Evolutionary conservation across 2,797 vertebrate species (phyloP).

Genomic region (Gadopsis bispinosus): DNA sequence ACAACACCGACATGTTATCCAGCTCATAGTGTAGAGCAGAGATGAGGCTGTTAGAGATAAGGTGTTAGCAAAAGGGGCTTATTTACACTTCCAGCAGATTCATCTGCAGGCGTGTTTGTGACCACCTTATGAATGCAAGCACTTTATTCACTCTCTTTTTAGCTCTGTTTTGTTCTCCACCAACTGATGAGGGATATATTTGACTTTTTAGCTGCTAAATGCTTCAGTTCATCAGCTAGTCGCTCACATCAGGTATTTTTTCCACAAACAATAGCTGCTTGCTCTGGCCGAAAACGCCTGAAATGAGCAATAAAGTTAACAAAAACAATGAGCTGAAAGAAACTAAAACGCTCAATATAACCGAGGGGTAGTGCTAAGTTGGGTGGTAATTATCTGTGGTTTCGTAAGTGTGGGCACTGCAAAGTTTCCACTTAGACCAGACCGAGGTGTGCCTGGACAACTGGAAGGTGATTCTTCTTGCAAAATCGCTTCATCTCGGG

Average conservation of each 20-base stretch:
- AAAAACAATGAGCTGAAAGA: too few relatives aligned
- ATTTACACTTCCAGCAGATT: not conserved
- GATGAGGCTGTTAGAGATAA: not conserved
- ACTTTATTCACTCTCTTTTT: not conserved
- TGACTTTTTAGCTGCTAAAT: not conserved
- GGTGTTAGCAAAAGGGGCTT: not conserved
- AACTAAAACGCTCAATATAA: too few relatives aligned
- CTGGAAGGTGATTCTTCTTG: not conserved
- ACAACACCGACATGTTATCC: not conserved
- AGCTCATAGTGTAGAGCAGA: not conserved
- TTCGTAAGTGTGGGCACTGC: too few relatives aligned
- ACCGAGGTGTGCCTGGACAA: not conserved
- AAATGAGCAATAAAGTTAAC: not conserved
- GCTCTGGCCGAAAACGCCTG: not conserved
- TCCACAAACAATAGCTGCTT: not conserved
- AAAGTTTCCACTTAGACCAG: not conserved
- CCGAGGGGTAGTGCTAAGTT: too few relatives aligned
- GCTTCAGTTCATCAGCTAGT: not conserved
- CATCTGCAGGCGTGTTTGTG: not conserved
- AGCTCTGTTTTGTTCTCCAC: not conserved
- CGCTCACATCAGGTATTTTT: not conserved
- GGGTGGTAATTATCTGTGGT: too few relatives aligned
- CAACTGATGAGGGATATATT: not conserved
- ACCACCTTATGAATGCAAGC: not conserved
- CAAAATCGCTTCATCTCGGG: conserved; percentile 13